Base-by-base conservation (phyloP, 1,140 invertebrate species). In the Drosophila mayri region DNA sequence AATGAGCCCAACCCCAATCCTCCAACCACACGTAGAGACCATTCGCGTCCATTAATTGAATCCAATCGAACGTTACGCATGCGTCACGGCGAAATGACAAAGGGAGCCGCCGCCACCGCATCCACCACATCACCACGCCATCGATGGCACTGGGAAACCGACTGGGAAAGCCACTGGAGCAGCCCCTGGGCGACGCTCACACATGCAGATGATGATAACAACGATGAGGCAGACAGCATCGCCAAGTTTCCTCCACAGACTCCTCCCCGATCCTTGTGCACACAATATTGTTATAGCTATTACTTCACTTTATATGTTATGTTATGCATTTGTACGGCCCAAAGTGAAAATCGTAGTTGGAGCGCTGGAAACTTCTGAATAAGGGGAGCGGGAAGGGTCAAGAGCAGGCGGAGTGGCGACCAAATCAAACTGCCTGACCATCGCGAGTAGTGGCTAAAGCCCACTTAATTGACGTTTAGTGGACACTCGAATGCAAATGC, bases 381-480 rank as follows among this genome's bases (percentile, higher is more conserved):
- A 65, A 74, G 60, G 28, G 46, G 55, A 40, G 71, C 73, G 35
- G 38, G 30, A 16, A 35, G 46, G 41, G 35, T 37, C 40, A 28
- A 22, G 28, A 72, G 73, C 49, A 67, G 71, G 50, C 65, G 63
- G 58, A 67, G 55, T 72, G 79, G 79, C 63, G 70, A 87, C 84
- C 83, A 76, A 87, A 87, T 87, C 83, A 87, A 87, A 87, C 76
- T 81, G 79, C 65, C 57, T 41, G 30, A 32, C 75, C 47, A 49
- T 57, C 30, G 63, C 44, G 43, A 71, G 74, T 66, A 70, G 67
- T 79, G 74, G 86, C 50, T 73, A 90, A 88, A 90, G 71, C 71
- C 81, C 85, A 90, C 85, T 90, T 90, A 90, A 90, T 90, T 90
- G 85, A 90, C 85, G 84, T 90, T 90, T 90, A 90, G 85, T 90